These are phyloP conservation scores for Nilaparvata lugens DNA, from an alignment of 1,140 invertebrate genomes.

Conservation along the genomic window DNA sequence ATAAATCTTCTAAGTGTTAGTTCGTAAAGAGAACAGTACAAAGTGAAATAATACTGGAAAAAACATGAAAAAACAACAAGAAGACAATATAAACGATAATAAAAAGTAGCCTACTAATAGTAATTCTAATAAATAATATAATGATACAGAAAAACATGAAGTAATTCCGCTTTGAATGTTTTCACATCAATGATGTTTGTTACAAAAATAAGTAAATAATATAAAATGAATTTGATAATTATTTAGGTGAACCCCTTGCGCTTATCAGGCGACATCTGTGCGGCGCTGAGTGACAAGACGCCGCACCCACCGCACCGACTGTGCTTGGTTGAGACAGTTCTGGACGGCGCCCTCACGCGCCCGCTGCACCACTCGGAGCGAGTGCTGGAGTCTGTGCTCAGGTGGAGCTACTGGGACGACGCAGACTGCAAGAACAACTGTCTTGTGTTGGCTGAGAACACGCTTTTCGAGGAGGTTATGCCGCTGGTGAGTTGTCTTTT, in stretches of 20 bases:
- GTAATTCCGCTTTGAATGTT: too few species aligned
- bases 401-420: conserved; percentile 80
- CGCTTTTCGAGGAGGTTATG: conserved; percentile 41
- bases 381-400: conserved; percentile 54
- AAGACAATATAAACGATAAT: too few species aligned
- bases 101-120: too few species aligned
- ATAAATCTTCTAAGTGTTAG: too few species aligned
- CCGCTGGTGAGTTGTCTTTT: conserved; percentile 41
- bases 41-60: too few species aligned
- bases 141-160: too few species aligned
- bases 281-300: conserved; percentile 53
- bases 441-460: conserved; percentile 53
- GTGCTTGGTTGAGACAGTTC: conserved; percentile 64
- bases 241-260: conserved; percentile 68
- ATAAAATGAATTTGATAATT: too few species aligned
- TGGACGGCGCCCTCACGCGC: conserved; percentile 57
- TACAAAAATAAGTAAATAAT: too few species aligned
- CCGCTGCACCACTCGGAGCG: conserved; percentile 70
- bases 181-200: too few species aligned
- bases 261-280: conserved; percentile 61
- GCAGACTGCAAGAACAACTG: conserved; percentile 70
- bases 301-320: conserved; percentile 50
- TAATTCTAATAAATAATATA: too few species aligned
- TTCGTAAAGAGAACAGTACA: too few species aligned
- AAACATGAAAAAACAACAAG: too few species aligned